phyloP scores from a whole-genome alignment of 2,113 vertebrate genomes.

The Pachypanchax playfairii region DNA sequence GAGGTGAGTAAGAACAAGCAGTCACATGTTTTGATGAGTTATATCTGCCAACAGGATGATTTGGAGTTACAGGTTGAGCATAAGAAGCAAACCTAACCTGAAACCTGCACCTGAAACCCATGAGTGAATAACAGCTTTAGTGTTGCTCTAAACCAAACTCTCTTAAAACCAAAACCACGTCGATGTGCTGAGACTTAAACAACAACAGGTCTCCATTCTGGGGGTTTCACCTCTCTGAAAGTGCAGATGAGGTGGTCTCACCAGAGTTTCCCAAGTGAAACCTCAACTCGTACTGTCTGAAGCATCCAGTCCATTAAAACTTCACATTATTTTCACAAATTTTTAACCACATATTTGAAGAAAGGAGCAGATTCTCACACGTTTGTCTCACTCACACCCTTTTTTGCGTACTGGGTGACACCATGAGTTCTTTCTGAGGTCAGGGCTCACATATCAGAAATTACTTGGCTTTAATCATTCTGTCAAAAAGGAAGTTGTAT shows the following conservation, averaged over 20 bases:
- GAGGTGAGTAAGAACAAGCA: constrained; percentile 16
- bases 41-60: neutral
- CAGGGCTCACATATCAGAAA: neutral
- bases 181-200: neutral
- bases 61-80: neutral
- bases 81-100: no score
- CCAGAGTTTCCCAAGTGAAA: constrained; percentile 44
- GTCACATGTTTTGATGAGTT: constrained; percentile 12
- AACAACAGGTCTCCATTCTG: neutral
- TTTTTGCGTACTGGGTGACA: neutral
- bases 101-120: neutral
- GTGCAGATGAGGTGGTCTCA: neutral
- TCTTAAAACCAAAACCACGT: neutral
- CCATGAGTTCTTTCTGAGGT: neutral
- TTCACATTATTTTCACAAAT: neutral
- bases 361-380: neutral
- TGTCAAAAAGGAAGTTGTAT: constrained; percentile 31
- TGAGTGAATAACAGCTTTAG: neutral
- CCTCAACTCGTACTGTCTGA: constrained; percentile 18
- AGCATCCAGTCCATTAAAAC: neutral
- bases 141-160: neutral
- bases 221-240: neutral
- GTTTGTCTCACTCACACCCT: neutral
- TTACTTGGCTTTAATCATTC: neutral
- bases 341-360: neutral